Evolutionary conservation across 2,797 vertebrate genomes (phyloP).

Genomic region (Takifugu rubripes): DNA sequence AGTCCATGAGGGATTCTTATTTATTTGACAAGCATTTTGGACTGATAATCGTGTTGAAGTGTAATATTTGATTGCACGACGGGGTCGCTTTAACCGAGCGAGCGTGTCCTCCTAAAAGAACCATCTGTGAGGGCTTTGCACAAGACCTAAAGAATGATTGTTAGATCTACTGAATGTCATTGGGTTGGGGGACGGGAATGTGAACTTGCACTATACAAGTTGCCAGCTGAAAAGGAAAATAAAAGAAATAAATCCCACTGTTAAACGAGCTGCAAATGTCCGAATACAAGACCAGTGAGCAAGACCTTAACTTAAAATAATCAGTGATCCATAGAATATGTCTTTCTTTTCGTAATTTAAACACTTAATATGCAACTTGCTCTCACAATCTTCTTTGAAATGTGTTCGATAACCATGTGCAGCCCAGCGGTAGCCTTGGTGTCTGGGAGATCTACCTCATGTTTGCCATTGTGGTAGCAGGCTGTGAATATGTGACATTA

Average conservation of each 20-base stretch:
- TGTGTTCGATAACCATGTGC: conserved; percentile 52
- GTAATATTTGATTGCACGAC: conserved; percentile 61
- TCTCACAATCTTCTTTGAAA: conserved; percentile 84
- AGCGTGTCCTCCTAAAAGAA: conserved; percentile 41
- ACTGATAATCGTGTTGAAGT: conserved; percentile 71
- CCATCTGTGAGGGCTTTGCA: conserved; percentile 67
- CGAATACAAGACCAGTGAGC: conserved; percentile 40
- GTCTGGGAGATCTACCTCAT: conserved; percentile 94
- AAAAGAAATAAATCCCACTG: conserved; percentile 27
- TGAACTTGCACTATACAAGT: conserved; percentile 75
- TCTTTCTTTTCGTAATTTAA: conserved; percentile 61
- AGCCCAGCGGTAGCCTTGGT: conserved; percentile 63
- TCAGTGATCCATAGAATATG: conserved; percentile 56
- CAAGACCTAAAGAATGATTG: conserved; percentile 59
- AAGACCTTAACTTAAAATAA: conserved; percentile 36
- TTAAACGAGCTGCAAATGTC: conserved; percentile 36
- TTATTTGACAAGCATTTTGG: conserved; percentile 75
- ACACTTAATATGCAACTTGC: conserved; percentile 87
- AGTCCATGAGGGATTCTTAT: conserved; percentile 68
- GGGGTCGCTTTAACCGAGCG: conserved; percentile 39
- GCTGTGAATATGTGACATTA: conserved; percentile 82
- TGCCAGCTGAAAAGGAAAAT: conserved; percentile 52
- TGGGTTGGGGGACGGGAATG: conserved; percentile 36
- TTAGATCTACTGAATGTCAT: conserved; percentile 60
- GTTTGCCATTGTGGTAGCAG: conserved; percentile 76